phyloP scores from a whole-genome alignment of 2,113 vertebrate species.

The Phasianus colchicus region DNA sequence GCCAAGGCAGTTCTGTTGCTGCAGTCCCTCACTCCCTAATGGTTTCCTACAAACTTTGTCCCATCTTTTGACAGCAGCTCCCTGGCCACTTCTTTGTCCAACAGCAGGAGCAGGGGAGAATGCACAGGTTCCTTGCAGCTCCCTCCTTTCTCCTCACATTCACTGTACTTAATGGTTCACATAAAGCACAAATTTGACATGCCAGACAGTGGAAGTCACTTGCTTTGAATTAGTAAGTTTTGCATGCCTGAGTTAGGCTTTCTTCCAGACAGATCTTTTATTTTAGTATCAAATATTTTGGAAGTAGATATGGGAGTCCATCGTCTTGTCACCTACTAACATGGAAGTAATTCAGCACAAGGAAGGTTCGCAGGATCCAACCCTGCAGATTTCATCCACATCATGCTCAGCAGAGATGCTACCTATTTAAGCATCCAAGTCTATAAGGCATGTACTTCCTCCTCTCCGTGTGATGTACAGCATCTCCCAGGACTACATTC shows the following conservation, averaged over 20 bases:
- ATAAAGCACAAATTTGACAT: background rate
- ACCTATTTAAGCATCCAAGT: background rate
- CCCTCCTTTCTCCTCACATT: background rate
- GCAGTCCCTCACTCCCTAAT: rapidly evolving
- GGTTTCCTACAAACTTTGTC: background rate
- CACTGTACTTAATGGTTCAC: background rate
- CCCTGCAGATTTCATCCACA: background rate
- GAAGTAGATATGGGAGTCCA: background rate
- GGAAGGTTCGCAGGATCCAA: background rate
- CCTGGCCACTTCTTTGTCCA: rapidly evolving
- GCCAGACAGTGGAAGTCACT: background rate
- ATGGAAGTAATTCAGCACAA: background rate
- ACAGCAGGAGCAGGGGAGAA: background rate
- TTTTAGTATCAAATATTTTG: background rate
- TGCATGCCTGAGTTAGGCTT: background rate
- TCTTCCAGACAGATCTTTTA: background rate
- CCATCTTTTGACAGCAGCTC: background rate
- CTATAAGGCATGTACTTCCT: background rate
- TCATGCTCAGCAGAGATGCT: background rate
- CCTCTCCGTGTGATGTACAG: background rate
- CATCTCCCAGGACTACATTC: background rate
- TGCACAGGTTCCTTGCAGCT: background rate
- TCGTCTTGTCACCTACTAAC: background rate
- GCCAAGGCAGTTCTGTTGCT: background rate
- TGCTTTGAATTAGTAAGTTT: background rate